Conservation (phyloP, 2,113 vertebrate species). For the Silurus asotus region DNA sequence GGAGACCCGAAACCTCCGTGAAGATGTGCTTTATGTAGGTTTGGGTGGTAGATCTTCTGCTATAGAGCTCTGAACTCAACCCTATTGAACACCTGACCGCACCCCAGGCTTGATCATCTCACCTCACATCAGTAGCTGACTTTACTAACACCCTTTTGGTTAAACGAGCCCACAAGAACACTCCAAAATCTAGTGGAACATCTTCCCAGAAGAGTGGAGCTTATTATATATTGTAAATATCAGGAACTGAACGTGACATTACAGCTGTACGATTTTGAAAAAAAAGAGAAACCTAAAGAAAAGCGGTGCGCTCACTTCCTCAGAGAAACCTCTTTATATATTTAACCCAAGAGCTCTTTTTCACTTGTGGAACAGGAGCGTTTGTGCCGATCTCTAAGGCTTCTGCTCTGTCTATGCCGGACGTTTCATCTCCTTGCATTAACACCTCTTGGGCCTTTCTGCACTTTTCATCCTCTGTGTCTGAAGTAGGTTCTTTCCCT, state of each 20-base stretch:
- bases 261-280: background rate
- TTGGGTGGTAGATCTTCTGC: no score
- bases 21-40: no score
- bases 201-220: no score
- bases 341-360: background rate
- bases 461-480: constrained; percentile 30
- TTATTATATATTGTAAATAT: no score
- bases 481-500: constrained; percentile 26
- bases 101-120: no score
- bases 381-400: constrained; percentile 53
- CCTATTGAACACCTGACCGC: no score
- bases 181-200: no score
- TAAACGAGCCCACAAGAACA: no score
- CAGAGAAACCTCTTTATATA: background rate
- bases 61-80: no score
- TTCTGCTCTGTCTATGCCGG: constrained; percentile 39
- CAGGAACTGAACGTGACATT: background rate
- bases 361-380: constrained; percentile 58
- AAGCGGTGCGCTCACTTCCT: background rate
- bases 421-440: constrained; percentile 31
- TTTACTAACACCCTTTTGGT: no score
- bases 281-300: background rate
- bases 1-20: no score
- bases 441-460: constrained; percentile 39
- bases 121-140: no score